phyloP scores from a whole-genome alignment of 2,113 vertebrate species.

The Mellivora capensis region DNA sequence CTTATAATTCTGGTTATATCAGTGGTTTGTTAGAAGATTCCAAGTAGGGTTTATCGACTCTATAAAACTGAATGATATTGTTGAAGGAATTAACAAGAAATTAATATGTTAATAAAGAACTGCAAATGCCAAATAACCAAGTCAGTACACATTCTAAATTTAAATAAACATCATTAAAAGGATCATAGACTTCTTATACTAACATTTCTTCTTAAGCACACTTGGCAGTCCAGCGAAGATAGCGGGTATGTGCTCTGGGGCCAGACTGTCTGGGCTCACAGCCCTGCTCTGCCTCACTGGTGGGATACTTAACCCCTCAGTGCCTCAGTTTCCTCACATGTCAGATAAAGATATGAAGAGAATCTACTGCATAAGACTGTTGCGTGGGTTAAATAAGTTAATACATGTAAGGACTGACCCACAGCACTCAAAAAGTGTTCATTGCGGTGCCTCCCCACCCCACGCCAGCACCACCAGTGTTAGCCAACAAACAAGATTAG shows the following conservation, averaged over 20 bases:
- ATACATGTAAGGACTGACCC: not conserved
- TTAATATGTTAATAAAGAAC: not conserved
- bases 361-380: not conserved
- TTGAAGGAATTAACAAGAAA: not conserved
- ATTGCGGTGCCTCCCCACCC: too few species aligned
- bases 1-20: not conserved
- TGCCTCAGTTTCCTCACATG: not conserved
- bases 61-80: not conserved
- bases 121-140: not conserved
- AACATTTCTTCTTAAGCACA: not conserved
- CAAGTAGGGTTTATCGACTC: slow-evolving; percentile 18
- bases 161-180: not conserved
- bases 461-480: not conserved
- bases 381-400: not conserved
- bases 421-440: not conserved
- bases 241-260: not conserved
- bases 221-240: accelerated
- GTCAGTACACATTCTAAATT: not conserved
- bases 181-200: not conserved
- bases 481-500: not conserved
- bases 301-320: not conserved
- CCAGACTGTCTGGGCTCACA: not conserved
- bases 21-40: not conserved
- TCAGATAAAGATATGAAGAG: not conserved
- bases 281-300: not conserved